Base-by-base conservation (phyloP, 2,113 vertebrate species). In the Sinocyclocheilus anophthalmus region DNA sequence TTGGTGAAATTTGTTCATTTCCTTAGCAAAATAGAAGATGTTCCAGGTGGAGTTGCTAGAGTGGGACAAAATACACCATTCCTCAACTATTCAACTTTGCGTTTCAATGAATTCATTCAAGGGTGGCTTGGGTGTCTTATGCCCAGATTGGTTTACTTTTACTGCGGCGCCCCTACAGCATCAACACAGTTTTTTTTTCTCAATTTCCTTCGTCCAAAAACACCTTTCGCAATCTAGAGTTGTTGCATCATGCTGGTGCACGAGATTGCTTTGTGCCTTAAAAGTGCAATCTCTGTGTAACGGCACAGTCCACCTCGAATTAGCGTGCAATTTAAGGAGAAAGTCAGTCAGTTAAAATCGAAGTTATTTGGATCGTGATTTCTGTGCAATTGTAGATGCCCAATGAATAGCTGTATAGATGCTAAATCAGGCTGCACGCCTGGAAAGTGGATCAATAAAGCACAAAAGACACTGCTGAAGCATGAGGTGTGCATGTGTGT, bases 371-470 rank as follows among this genome's bases (percentile, higher is more conserved):
- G 37, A 82, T 61, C 6, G 18, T 55, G 65, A 75, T 69, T 53
- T 48, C 83, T 61, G 53, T 42, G 70, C 87, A 67, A 88, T 5
- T 48, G 72, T 24, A 26, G 42, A 22, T 45, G 22, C 11, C 22
- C 39, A 45, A 39, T 30, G 8, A 57, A 59, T 10, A 59, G 18
- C 24, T 80, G 20, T 42, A 80, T 80, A 59, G 57, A n/a, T 8
- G 0, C 57, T 59, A 59, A n/a, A 59, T 59, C 20, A 59, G 57
- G 57, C 20, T 59, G 3, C 20, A n/a, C 1, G 22, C 33, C 33
- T 16, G 12, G 30, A 39, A 63, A 45, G 57, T 26, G 81, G 89
- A 93, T 94, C 92, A 88, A 93, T 93, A 90, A 67, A 76, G 50
- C 59, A 72, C 84, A 88, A 92, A 91, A 92, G 88, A 83, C 92